Evolutionary conservation across 2,888 invertebrate species (phyloP).

Genomic region (Melanotus villosus): DNA sequence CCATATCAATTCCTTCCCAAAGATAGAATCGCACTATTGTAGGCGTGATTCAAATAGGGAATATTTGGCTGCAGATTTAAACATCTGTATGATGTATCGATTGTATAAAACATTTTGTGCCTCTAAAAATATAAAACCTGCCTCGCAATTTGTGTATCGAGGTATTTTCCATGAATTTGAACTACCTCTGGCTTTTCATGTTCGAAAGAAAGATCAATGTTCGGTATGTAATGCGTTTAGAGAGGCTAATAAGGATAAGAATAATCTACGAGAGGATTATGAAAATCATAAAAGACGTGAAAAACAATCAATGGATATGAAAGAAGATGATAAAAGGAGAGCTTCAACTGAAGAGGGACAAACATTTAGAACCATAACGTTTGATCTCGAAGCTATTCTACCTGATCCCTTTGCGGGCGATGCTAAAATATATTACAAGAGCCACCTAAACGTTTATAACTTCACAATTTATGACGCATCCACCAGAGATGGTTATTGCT

Average conservation of each 20-base stretch:
- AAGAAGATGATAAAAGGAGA: constrained; percentile 1
- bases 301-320: constrained; percentile 4
- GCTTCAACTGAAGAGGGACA: not conserved
- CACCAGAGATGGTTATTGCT: too few relatives aligned
- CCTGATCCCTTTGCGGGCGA: not conserved
- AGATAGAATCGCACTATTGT: too few relatives aligned
- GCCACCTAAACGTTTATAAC: constrained; percentile 41
- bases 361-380: not conserved
- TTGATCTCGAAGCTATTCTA: constrained; percentile 16
- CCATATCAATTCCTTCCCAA: too few relatives aligned
- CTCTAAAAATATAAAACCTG: not conserved
- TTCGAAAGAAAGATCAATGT: not conserved
- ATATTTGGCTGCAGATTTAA: not conserved
- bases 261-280: not conserved
- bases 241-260: constrained; percentile 1
- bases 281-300: not conserved
- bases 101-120: not conserved
- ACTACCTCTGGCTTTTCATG: constrained; percentile 3
- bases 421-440: constrained; percentile 19
- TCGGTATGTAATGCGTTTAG: constrained; percentile 13
- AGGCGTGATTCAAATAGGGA: too few relatives aligned
- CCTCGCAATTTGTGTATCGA: too few relatives aligned
- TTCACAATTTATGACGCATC: constrained; percentile 48
- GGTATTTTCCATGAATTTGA: too few relatives aligned
- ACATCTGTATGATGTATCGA: not conserved